phyloP scores from a whole-genome alignment of 2,113 vertebrate genomes.

The Oryzias melastigma region DNA sequence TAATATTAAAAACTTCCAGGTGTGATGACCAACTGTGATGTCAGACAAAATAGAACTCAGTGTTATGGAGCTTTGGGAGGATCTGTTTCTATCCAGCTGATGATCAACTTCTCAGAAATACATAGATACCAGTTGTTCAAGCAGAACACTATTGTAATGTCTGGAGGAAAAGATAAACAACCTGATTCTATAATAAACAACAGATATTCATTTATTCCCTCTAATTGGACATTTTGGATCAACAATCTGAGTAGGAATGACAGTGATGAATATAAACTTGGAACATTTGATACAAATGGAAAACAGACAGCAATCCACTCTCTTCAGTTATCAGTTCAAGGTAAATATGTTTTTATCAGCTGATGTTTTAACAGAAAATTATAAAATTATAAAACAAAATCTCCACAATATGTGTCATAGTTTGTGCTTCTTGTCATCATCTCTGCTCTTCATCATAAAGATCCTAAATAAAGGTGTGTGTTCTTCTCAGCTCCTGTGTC shows the following conservation, averaged over 20 bases:
- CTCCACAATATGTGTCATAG: too few relatives aligned
- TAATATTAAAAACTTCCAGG: slow-evolving; percentile 18
- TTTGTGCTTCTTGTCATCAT: too few relatives aligned
- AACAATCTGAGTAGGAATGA: slow-evolving; percentile 20
- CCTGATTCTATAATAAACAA: rapidly evolving
- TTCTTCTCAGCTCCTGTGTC: slow-evolving; percentile 54
- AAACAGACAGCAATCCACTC: rapidly evolving
- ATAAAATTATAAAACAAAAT: too few relatives aligned
- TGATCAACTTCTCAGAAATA: not conserved
- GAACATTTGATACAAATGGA: not conserved
- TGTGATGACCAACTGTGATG: slow-evolving; percentile 37
- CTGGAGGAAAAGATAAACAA: rapidly evolving
- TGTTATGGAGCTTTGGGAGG: slow-evolving; percentile 52
- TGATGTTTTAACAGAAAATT: not conserved
- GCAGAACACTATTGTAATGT: not conserved
- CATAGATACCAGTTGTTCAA: too few relatives aligned
- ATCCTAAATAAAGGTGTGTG: not conserved
- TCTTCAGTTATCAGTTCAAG: slow-evolving; percentile 3
- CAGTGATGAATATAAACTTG: slow-evolving; percentile 9
- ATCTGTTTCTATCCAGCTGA: slow-evolving; percentile 41
- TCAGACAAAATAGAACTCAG: slow-evolving; percentile 12
- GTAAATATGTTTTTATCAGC: not conserved
- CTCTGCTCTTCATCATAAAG: too few relatives aligned
- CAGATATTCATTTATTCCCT: slow-evolving; percentile 24
- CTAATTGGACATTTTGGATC: slow-evolving; percentile 35